These are phyloP conservation scores for Macrobrachium nipponense DNA, from an alignment of 1,140 invertebrate species.

Conservation along the genomic window DNA sequence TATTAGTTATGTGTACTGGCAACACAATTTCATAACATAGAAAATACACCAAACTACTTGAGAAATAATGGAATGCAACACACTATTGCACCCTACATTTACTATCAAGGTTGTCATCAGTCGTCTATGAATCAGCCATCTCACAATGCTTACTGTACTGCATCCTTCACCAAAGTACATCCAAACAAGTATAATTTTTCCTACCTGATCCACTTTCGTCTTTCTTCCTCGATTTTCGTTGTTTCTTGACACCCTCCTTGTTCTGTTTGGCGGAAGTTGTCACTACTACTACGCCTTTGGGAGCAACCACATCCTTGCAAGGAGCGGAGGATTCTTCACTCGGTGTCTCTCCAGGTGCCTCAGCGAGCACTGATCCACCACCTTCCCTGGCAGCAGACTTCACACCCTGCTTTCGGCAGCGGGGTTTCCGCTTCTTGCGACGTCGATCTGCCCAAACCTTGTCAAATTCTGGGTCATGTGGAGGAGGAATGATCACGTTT, in stretches of 20 bases:
- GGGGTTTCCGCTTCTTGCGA: background rate
- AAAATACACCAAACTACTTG: no score
- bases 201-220: slow-evolving; percentile 9
- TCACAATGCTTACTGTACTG: no score
- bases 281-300: background rate
- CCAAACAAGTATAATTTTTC: background rate
- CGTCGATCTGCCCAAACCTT: background rate
- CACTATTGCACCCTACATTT: no score
- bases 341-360: background rate
- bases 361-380: no score
- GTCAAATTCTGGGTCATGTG: slow-evolving; percentile 6
- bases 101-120: no score
- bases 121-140: no score
- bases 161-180: no score
- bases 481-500: background rate
- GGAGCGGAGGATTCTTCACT: background rate
- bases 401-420: background rate
- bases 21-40: no score
- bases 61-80: no score
- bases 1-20: no score
- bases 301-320: background rate
- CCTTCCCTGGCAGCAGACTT: background rate
- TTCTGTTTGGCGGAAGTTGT: slow-evolving; percentile 7
- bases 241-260: slow-evolving; percentile 16
- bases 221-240: slow-evolving; percentile 13